A percentile compares a stretch with the other conserved stretches of the same genome.
These are phyloP conservation scores for Ancistrus triradiatus DNA, from an alignment of 2,113 vertebrate genomes.

Conservation along the genomic window DNA sequence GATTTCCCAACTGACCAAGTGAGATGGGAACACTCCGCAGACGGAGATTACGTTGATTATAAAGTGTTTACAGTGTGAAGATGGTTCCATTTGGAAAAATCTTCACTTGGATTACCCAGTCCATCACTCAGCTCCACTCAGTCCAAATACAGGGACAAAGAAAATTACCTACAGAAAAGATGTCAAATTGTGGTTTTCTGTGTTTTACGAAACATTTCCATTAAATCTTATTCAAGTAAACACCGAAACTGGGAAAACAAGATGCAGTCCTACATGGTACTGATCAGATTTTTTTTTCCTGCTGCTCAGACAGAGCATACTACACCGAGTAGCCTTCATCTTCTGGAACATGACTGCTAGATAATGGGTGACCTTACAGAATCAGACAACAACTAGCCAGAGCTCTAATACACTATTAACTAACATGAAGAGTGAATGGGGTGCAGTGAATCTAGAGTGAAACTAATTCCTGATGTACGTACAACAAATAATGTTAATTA, in stretches of 20 bases:
- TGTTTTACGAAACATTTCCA: too few species aligned
- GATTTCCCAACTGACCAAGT: constrained; percentile 22
- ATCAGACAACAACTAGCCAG: too few species aligned
- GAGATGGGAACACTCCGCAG: constrained; percentile 9
- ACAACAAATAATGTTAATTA: too few species aligned
- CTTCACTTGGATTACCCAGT: not conserved
- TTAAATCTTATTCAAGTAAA: too few species aligned
- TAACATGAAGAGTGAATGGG: too few species aligned
- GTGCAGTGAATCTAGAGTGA: too few species aligned
- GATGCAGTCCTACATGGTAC: not conserved
- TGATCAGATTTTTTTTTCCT: not conserved
- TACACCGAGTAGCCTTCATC: constrained; percentile 48
- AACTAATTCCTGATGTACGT: too few species aligned
- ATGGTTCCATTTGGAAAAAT: constrained; percentile 5
- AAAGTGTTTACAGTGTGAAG: constrained; percentile 12
- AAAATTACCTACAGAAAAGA: too few species aligned
- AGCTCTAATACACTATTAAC: too few species aligned
- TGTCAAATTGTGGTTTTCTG: too few species aligned
- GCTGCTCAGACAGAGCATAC: constrained; percentile 35
- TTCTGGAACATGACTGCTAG: constrained; percentile 38
- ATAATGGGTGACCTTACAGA: constrained; percentile 31
- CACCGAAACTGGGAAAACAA: not conserved
- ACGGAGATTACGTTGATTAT: constrained; percentile 33
- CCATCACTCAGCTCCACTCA: not conserved
- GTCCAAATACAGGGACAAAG: too few species aligned